phyloP scores from a whole-genome alignment of 2,888 invertebrate genomes.

The Parochlus steinenii region DNA sequence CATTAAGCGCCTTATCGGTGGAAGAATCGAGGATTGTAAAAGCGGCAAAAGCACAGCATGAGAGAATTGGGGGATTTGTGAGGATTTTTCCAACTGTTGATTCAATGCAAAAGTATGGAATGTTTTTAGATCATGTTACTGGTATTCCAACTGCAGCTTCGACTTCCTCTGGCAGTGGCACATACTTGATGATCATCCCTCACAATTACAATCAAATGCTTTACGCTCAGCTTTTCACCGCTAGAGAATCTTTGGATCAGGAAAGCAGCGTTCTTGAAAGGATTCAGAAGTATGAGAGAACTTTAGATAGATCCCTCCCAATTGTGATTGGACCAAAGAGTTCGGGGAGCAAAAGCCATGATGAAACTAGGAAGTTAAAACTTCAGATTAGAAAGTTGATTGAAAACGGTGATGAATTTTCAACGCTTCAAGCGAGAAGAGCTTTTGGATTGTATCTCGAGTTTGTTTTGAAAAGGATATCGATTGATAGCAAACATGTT shows the following conservation, averaged over 20 bases:
- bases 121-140: constrained; percentile 55
- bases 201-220: constrained; percentile 66
- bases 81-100: constrained; percentile 80
- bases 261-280: constrained; percentile 28
- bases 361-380: constrained; percentile 24
- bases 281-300: constrained; percentile 33
- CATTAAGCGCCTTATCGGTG: constrained; percentile 34
- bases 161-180: constrained; percentile 37
- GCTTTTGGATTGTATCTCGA: constrained; percentile 64
- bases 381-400: constrained; percentile 33
- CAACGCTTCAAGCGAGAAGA: constrained; percentile 50
- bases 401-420: constrained; percentile 44
- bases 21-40: constrained; percentile 67
- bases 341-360: constrained; percentile 26
- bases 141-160: constrained; percentile 57
- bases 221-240: constrained; percentile 56
- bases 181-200: constrained; percentile 36
- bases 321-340: constrained; percentile 25
- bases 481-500: constrained; percentile 27
- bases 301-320: constrained; percentile 22
- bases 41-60: constrained; percentile 60
- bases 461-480: constrained; percentile 51
- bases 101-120: constrained; percentile 69
- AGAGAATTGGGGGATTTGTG: constrained; percentile 73
- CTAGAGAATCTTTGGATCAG: constrained; percentile 21